Conservation (phyloP, 2,797 vertebrate species). For the Smutsia temminckii region DNA sequence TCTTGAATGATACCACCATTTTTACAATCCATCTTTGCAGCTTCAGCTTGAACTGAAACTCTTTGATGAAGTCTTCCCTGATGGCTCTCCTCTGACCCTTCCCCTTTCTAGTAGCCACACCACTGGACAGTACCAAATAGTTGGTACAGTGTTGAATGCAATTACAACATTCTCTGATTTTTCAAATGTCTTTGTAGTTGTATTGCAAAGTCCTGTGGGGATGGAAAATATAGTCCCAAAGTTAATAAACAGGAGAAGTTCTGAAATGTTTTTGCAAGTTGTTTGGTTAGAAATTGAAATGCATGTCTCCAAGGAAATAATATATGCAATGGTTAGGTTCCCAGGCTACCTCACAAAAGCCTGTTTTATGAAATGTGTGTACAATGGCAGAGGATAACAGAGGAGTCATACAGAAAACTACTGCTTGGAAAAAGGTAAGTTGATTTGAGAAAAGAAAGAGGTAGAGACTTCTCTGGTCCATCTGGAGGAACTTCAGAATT, state of each 20-base stretch:
- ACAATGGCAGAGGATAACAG: not conserved
- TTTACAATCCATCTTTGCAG: not conserved
- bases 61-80: not conserved
- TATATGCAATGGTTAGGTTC: not conserved
- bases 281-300: slow-evolving; percentile 27
- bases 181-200: not conserved
- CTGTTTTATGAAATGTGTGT: not conserved
- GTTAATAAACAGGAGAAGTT: not conserved
- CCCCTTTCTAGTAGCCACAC: not conserved
- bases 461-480: not conserved
- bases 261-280: not conserved
- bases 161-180: not conserved
- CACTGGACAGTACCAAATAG: not conserved
- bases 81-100: not conserved
- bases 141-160: not conserved
- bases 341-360: not conserved
- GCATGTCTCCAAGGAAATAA: not conserved
- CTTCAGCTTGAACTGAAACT: not conserved
- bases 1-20: not conserved
- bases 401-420: not conserved
- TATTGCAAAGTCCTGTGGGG: not conserved
- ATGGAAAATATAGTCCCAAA: not conserved
- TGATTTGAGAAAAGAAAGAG: not conserved
- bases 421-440: not conserved
- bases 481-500: not conserved